Conservation (phyloP, 2,888 invertebrate genomes). For the Dasypolia templi region DNA sequence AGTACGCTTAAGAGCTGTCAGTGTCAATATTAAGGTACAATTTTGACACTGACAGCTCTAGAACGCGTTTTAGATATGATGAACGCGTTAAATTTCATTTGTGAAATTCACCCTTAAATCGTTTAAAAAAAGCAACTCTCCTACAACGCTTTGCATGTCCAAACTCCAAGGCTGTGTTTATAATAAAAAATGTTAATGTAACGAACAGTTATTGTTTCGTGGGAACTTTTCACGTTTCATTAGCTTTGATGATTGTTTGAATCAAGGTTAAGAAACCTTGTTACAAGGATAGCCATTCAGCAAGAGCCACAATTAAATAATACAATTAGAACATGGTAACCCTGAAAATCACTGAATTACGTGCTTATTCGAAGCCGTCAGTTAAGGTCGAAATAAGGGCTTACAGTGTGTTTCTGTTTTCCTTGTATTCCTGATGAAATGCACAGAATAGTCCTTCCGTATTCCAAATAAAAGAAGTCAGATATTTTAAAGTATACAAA, state of each 20-base stretch:
- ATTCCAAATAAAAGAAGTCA: not conserved
- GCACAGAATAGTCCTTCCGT: too few species aligned
- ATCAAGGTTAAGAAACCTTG: slow-evolving; percentile 36
- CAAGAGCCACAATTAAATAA: not conserved
- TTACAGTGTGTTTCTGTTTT: slow-evolving; percentile 18
- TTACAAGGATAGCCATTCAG: slow-evolving; percentile 18
- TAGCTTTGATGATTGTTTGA: slow-evolving; percentile 30
- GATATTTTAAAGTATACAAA: not conserved
- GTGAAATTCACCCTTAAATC: too few species aligned
- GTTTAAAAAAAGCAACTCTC: slow-evolving; percentile 9
- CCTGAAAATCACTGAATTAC: slow-evolving; percentile 45
- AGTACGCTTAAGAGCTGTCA: too few species aligned
- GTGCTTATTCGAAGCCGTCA: slow-evolving; percentile 23
- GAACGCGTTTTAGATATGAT: too few species aligned
- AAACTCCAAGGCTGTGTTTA: slow-evolving; percentile 4
- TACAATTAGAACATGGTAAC: slow-evolving; percentile 14
- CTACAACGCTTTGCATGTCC: not conserved
- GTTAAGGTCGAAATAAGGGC: slow-evolving; percentile 8
- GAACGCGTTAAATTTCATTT: too few species aligned
- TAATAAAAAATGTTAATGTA: slow-evolving; percentile 21
- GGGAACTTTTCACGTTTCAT: slow-evolving; percentile 1
- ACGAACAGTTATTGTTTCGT: slow-evolving; percentile 11
- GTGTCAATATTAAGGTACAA: too few species aligned
- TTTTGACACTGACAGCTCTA: too few species aligned
- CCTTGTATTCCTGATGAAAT: slow-evolving; percentile 18